Conservation (phyloP, 2,888 invertebrate genomes). For the Synanthedon formicaeformis region DNA sequence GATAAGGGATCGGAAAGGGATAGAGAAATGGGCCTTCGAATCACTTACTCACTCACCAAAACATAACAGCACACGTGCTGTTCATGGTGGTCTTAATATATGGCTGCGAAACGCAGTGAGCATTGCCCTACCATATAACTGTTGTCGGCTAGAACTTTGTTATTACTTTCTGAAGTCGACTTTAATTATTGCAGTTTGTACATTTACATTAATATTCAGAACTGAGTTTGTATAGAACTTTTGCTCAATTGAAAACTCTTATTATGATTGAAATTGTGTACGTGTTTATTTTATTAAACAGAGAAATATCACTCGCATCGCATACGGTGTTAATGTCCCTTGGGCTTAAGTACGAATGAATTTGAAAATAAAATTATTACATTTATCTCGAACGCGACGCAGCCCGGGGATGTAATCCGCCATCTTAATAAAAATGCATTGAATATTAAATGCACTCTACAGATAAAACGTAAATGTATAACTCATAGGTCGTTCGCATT, state of each 20-base stretch:
- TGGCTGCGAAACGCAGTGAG: too few relatives aligned
- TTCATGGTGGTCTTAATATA: too few relatives aligned
- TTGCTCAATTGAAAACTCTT: background rate
- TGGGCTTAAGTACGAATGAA: background rate
- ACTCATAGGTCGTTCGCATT: too few relatives aligned
- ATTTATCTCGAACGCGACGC: background rate
- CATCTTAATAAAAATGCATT: background rate
- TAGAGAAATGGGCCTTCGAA: too few relatives aligned
- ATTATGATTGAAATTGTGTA: constrained; percentile 7
- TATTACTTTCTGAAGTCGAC: too few relatives aligned
- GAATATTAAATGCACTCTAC: background rate
- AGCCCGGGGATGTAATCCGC: background rate
- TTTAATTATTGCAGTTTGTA: too few relatives aligned
- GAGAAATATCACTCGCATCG: background rate
- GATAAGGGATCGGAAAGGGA: too few relatives aligned
- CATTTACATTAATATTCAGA: background rate
- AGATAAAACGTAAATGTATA: too few relatives aligned
- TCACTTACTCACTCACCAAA: too few relatives aligned
- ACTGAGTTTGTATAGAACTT: background rate
- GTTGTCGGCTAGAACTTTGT: too few relatives aligned
- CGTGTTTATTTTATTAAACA: constrained; percentile 8
- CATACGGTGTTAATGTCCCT: background rate
- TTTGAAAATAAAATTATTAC: background rate
- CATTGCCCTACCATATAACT: too few relatives aligned
- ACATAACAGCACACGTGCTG: too few relatives aligned